Evolutionary conservation across 2,888 invertebrate genomes (phyloP).

Genomic region (Tinea trinotella): DNA sequence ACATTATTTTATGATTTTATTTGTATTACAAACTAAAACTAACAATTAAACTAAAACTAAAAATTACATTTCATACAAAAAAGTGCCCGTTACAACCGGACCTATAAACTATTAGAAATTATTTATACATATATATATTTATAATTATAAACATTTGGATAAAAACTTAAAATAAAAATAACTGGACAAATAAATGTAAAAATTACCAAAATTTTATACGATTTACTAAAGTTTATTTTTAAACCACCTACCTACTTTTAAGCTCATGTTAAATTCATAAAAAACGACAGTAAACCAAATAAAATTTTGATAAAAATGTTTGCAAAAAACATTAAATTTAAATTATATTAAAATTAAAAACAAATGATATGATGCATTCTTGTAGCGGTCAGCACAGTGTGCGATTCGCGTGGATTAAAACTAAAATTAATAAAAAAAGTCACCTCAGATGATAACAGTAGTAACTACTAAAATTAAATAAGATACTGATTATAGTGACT

Average conservation of each 20-base stretch:
- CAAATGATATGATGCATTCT: slow-evolving; percentile 74
- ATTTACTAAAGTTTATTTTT: no score
- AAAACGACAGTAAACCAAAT: no score
- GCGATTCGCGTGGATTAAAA: slow-evolving; percentile 39
- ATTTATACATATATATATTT: not conserved
- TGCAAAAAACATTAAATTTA: slow-evolving; percentile 32
- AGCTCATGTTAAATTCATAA: no score
- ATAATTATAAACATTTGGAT: not conserved
- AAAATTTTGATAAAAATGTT: no score
- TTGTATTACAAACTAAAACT: not conserved
- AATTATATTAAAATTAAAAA: slow-evolving; percentile 56
- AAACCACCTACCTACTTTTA: no score
- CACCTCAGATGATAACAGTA: no score
- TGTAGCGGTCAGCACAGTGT: slow-evolving; percentile 53
- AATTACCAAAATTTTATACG: no score
- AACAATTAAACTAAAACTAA: slow-evolving; percentile 26
- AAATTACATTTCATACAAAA: slow-evolving; percentile 62
- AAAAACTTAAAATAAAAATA: slow-evolving; percentile 6
- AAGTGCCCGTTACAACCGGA: slow-evolving; percentile 46
- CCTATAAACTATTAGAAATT: slow-evolving; percentile 1
- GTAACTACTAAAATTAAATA: slow-evolving; percentile 20
- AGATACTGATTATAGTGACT: no score
- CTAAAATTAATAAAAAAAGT: slow-evolving; percentile 22
- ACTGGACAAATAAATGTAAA: slow-evolving; percentile 7
- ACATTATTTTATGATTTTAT: not conserved